phyloP scores from a whole-genome alignment of 2,797 vertebrate genomes.

The Prunella strophiata region DNA sequence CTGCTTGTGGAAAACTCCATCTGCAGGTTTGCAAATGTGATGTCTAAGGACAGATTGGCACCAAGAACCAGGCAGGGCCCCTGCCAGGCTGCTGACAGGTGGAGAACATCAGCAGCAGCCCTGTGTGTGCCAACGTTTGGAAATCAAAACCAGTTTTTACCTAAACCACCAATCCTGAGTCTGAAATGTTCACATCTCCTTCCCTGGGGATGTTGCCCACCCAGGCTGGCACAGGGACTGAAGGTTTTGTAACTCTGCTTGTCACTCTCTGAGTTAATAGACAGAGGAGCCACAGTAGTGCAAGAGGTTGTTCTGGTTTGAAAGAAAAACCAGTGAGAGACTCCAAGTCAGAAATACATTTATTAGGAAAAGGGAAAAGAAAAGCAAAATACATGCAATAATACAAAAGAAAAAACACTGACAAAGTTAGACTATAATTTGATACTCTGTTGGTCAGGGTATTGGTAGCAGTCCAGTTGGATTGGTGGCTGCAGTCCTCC shows the following conservation, averaged over 20 bases:
- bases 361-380: too few species aligned
- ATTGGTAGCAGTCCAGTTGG: too few species aligned
- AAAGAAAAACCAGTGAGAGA: too few species aligned
- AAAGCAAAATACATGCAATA: too few species aligned
- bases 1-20: conserved; percentile 45
- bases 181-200: neutral
- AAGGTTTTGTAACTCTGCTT: neutral
- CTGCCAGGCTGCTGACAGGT: conserved; percentile 21
- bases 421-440: too few species aligned
- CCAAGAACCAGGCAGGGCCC: neutral
- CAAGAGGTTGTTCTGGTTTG: neutral
- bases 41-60: conserved; percentile 9
- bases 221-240: neutral
- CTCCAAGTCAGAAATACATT: too few species aligned
- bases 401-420: too few species aligned
- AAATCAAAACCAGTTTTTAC: conserved; percentile 1
- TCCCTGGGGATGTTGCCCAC: neutral
- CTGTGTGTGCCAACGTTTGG: neutral
- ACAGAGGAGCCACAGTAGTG: rapidly evolving
- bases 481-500: too few species aligned
- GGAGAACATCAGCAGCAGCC: neutral
- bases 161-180: neutral
- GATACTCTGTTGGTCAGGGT: too few species aligned
- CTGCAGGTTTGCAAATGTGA: conserved; percentile 18
- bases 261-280: neutral